Evolutionary conservation across 2,888 invertebrate genomes (phyloP), one percentile per base, ranked within the genome.

Genomic region (Synergus umbraculus): DNA sequence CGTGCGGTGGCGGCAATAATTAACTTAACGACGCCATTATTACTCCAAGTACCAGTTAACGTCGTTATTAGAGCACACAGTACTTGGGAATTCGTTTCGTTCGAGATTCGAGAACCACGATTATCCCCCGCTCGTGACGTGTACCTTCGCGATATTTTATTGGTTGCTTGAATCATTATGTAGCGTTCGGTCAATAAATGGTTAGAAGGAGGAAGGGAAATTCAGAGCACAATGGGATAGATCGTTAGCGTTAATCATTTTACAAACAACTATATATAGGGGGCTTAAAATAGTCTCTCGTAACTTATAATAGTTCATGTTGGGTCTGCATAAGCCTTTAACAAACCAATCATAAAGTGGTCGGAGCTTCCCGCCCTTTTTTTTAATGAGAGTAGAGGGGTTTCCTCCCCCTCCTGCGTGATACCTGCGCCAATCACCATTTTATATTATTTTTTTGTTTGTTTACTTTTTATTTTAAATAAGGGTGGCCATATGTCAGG

Each of bases 21-120:
- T 86, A 86, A 85, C 82, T 79, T 85, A 84, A 86, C 81, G 83
- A 83, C 81, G 82, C 79, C 69, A 67, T 79, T 81, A 80, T 84
- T 85, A 82, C 80, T 80, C 76, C 66, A 78, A 76, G 76, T 54
- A 81, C 81, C 80, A 77, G 79, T 78, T 58, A 79, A 79, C 77
- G 79, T 80, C 78, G 79, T 83, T 83, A 80, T 60, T 73, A 73
- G 73, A 54, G 46, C 54, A 54, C 29, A 49, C 37, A 54, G 49
- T 73, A 73, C 73, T 73, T 54, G 29, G 73, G 73, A 73, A 54
- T 73, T 73, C 73, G 73, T 73, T 73, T 73, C 49, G 65, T 66
- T n/a, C 10, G 41, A 66, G 65, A 73, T 73, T 73, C 37, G 73
- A n/a, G 54, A 69, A 22, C 15, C 44, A 29, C 13, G 69, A 73